phyloP scores from a whole-genome alignment of 92 coral and sea anemone genomes.

The Parazoanthus darwini region DNA sequence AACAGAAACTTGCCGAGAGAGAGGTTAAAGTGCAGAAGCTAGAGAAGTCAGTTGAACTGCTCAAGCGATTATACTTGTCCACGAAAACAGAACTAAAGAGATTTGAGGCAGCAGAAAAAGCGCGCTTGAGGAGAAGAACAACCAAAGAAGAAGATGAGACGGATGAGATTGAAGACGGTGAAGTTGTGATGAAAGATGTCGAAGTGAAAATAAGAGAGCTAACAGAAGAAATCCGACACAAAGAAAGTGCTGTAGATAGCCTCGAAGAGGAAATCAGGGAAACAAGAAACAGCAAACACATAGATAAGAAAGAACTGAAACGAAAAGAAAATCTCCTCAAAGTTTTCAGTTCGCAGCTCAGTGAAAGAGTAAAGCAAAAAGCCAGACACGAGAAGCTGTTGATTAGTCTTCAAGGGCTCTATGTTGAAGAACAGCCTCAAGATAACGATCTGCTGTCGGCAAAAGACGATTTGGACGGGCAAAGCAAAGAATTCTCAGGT shows the following conservation, averaged over 20 bases:
- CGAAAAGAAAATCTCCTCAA: slow-evolving; percentile 67
- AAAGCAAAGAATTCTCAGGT: slow-evolving; percentile 1
- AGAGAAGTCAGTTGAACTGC: slow-evolving; percentile 56
- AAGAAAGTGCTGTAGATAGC: slow-evolving; percentile 51
- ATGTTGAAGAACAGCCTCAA: neutral
- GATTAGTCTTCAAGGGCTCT: slow-evolving; percentile 29
- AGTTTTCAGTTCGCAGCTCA: slow-evolving; percentile 62
- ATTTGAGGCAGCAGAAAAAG: slow-evolving; percentile 60
- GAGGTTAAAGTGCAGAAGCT: slow-evolving; percentile 56
- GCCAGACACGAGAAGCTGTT: slow-evolving; percentile 62
- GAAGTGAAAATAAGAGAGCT: slow-evolving; percentile 52
- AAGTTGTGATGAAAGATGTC: slow-evolving; percentile 50
- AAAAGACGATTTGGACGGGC: neutral
- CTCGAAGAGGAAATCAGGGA: slow-evolving; percentile 60
- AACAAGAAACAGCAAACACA: slow-evolving; percentile 30
- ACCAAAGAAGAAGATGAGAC: slow-evolving; percentile 25
- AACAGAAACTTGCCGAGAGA: slow-evolving; percentile 50
- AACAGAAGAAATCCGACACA: slow-evolving; percentile 50
- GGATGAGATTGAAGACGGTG: slow-evolving; percentile 41
- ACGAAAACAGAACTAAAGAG: slow-evolving; percentile 73
- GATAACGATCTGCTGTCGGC: neutral
- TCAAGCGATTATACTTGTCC: slow-evolving; percentile 65
- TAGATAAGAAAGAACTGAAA: slow-evolving; percentile 44
- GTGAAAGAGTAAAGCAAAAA: slow-evolving; percentile 70
- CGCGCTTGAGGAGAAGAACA: slow-evolving; percentile 48